A percentile compares a stretch with the other conserved stretches of the same genome.
phyloP scores from a whole-genome alignment of 92 coral and sea anemone species.

The Porites divaricata region DNA sequence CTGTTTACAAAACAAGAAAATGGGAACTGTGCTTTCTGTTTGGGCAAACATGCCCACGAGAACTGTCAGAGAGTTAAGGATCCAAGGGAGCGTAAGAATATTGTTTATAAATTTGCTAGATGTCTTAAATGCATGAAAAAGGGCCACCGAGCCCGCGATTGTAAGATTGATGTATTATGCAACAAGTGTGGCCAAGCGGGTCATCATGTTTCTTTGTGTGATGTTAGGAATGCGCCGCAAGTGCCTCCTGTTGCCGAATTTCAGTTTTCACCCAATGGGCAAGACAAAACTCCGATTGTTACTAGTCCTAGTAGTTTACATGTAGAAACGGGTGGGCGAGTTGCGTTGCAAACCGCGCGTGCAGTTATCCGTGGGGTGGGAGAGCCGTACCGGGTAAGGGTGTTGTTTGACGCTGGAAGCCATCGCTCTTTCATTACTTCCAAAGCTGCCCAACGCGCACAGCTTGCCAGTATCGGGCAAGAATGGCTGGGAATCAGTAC shows the following conservation, averaged over 20 bases:
- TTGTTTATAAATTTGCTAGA: slow-evolving; percentile 35
- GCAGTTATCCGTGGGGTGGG: too few species aligned
- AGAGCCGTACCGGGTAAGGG: too few species aligned
- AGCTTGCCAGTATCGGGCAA: slow-evolving; percentile 5
- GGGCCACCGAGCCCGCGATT: slow-evolving; percentile 2
- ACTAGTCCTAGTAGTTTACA: too few species aligned
- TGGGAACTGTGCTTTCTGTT: slow-evolving; percentile 42
- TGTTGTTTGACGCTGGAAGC: too few species aligned
- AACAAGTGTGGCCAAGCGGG: slow-evolving; percentile 43
- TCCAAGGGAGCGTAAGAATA: slow-evolving; percentile 26
- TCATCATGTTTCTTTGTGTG: slow-evolving; percentile 62
- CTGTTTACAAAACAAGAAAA: slow-evolving; percentile 33
- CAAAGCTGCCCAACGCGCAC: slow-evolving; percentile 9
- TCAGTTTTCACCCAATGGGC: background rate
- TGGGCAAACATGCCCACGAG: slow-evolving; percentile 44
- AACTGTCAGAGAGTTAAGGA: slow-evolving; percentile 43
- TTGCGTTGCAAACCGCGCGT: too few species aligned
- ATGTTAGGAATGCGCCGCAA: background rate
- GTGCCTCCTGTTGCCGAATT: background rate
- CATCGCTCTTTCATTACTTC: slow-evolving; percentile 52
- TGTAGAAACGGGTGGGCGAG: too few species aligned
- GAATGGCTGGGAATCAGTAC: slow-evolving; percentile 50
- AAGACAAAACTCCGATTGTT: too few species aligned
- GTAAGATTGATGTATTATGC: slow-evolving; percentile 33
- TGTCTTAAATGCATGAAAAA: slow-evolving; percentile 56